phyloP scores from a whole-genome alignment of 2,797 vertebrate genomes.

The Falco rusticolus region DNA sequence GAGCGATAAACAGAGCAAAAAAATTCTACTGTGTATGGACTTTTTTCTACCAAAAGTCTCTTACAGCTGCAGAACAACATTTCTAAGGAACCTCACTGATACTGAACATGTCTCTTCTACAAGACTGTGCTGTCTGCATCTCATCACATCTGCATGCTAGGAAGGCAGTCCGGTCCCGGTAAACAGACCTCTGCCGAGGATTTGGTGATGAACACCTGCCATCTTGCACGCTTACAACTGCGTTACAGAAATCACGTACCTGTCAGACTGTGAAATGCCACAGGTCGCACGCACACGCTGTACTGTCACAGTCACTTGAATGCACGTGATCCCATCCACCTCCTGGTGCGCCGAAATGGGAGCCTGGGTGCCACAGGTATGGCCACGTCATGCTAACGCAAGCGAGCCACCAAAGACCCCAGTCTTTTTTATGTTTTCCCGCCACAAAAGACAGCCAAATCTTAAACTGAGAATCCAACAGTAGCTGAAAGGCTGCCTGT shows the following conservation, averaged over 20 bases:
- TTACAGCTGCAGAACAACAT: neutral
- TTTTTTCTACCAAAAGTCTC: neutral
- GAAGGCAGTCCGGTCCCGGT: neutral
- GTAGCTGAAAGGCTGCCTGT: neutral
- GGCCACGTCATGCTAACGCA: fast-evolving
- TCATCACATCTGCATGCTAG: neutral
- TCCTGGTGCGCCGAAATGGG: fast-evolving
- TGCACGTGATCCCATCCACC: neutral
- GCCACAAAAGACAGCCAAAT: neutral
- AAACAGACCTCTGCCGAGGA: fast-evolving
- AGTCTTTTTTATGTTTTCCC: neutral
- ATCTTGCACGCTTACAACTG: neutral
- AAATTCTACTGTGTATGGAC: neutral
- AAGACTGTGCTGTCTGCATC: neutral
- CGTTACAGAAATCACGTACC: fast-evolving
- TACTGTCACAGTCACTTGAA: neutral
- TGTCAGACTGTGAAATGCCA: neutral
- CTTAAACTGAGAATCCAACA: neutral
- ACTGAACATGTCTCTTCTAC: neutral
- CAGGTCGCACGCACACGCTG: fast-evolving
- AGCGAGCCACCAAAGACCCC: neutral
- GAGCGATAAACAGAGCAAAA: neutral
- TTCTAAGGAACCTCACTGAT: fast-evolving
- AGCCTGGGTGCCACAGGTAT: neutral
- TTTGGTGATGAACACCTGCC: neutral